phyloP scores from a whole-genome alignment of 2,113 vertebrate species.

The Pygoscelis antarcticus region DNA sequence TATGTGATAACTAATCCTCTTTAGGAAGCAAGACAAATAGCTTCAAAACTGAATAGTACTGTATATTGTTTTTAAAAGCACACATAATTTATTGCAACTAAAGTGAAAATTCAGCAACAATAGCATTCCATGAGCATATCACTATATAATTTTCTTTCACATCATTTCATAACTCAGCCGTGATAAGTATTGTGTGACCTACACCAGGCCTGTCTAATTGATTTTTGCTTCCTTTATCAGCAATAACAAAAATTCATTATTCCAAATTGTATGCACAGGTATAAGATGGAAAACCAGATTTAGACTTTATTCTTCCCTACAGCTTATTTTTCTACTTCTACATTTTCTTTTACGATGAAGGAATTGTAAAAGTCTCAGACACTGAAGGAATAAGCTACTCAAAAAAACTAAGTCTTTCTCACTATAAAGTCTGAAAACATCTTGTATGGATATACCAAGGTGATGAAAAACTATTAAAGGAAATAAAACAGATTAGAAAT shows the following conservation, averaged over 20 bases:
- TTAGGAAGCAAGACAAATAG: neutral
- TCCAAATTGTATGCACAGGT: neutral
- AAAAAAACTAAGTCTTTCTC: neutral
- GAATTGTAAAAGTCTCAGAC: neutral
- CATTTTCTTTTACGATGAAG: neutral
- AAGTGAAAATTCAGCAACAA: neutral
- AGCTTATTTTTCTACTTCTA: neutral
- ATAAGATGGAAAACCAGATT: neutral
- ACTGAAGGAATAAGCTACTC: neutral
- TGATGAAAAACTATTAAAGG: neutral
- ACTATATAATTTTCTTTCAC: neutral
- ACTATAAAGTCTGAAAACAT: neutral
- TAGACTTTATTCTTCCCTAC: neutral
- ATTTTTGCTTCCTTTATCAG: neutral
- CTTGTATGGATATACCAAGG: neutral
- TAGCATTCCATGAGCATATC: neutral
- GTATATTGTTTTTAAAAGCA: neutral
- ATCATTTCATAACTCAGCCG: neutral
- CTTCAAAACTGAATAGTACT: neutral
- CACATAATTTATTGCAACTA: neutral
- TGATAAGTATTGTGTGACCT: neutral
- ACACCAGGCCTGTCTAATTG: neutral
- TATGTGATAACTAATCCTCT: neutral
- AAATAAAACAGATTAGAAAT: neutral
- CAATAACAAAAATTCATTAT: neutral